phyloP scores from a whole-genome alignment of 2,797 vertebrate genomes.

The Varecia variegata region DNA sequence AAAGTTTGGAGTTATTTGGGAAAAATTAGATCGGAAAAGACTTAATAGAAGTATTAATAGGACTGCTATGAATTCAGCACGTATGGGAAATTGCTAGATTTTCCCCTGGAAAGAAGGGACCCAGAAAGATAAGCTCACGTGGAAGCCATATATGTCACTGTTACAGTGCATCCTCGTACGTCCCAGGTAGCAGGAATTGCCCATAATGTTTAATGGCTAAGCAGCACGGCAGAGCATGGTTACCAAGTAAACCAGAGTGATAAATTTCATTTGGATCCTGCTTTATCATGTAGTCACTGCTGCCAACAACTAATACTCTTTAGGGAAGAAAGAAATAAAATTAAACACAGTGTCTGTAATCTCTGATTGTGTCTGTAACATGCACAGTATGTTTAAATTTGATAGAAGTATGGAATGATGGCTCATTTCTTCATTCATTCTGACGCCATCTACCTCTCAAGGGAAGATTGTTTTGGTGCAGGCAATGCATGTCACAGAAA shows the following conservation, averaged over 20 bases:
- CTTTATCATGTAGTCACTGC: background rate
- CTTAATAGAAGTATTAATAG: background rate
- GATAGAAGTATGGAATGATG: background rate
- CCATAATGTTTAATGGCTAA: background rate
- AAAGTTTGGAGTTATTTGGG: background rate
- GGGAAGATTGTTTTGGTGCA: background rate
- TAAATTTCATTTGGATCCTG: background rate
- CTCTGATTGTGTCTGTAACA: background rate
- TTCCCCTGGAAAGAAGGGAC: background rate
- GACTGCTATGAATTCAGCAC: background rate
- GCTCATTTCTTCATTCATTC: background rate
- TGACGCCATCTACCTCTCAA: background rate
- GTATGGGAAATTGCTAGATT: background rate
- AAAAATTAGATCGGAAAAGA: background rate
- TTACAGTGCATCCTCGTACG: background rate
- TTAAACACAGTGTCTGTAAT: background rate
- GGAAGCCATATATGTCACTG: background rate
- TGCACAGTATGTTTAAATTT: background rate
- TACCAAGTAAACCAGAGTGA: background rate
- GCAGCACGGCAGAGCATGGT: background rate
- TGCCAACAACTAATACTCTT: background rate
- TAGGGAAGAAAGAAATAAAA: background rate
- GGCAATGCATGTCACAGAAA: background rate
- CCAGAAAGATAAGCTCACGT: background rate
- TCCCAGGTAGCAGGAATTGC: background rate